Evolutionary conservation across 2,797 vertebrate species (phyloP).

Genomic region (Pseudochromis fuscus): DNA sequence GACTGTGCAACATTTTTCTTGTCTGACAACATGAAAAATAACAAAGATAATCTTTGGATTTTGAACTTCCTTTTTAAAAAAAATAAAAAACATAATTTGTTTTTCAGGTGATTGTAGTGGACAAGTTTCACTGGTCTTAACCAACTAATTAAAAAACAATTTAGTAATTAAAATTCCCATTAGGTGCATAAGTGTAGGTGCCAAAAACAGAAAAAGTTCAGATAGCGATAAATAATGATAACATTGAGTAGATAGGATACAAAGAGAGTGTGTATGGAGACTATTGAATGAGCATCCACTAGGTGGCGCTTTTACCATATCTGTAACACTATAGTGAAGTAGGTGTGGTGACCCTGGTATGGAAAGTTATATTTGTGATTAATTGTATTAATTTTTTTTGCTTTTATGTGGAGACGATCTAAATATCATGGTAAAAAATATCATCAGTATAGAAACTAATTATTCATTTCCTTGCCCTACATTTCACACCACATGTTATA

Average conservation of each 20-base stretch:
- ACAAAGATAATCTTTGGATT: too few species aligned
- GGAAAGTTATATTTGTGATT: not conserved
- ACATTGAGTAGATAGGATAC: not conserved
- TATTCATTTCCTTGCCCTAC: conserved; percentile 19
- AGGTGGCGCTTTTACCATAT: conserved; percentile 54
- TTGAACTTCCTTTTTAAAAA: not conserved
- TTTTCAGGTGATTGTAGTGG: not conserved
- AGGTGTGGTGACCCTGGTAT: not conserved
- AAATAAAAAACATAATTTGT: not conserved
- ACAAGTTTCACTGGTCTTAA: not conserved
- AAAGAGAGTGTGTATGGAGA: not conserved
- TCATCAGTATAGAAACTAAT: not conserved
- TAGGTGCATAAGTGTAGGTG: not conserved
- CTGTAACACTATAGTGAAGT: not conserved
- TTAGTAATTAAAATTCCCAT: not conserved
- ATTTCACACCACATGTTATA: conserved; percentile 33
- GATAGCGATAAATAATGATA: not conserved
- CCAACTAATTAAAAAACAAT: not conserved
- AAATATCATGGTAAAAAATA: too few species aligned
- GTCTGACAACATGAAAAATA: not conserved
- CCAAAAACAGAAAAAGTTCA: not conserved
- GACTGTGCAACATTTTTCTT: not conserved
- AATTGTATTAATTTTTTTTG: not conserved
- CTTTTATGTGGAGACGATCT: conserved; percentile 13
- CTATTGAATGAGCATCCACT: conserved; percentile 36